Evolutionary conservation across 2,888 invertebrate species (phyloP).

Genomic region (Dasypolia templi): DNA sequence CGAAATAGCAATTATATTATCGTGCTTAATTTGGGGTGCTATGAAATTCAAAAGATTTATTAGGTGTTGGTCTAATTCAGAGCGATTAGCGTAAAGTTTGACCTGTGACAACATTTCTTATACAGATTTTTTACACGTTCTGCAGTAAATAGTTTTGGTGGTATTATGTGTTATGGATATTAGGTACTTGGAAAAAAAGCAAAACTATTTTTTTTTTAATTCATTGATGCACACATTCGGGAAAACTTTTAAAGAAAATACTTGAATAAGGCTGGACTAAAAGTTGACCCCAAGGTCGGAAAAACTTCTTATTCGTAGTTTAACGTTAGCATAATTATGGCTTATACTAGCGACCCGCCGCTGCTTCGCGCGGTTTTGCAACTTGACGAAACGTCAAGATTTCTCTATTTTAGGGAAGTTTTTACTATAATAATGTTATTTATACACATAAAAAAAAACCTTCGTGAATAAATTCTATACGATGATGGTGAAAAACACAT

Average conservation of each 20-base stretch:
- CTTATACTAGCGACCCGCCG: too few species aligned
- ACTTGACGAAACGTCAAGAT: too few species aligned
- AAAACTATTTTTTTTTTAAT: not conserved
- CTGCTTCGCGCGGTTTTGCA: too few species aligned
- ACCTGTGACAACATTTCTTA: not conserved
- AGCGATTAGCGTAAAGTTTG: constrained; percentile 21
- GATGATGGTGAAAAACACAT: too few species aligned
- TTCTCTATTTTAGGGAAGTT: too few species aligned
- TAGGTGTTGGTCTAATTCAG: constrained; percentile 25
- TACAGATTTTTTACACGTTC: not conserved
- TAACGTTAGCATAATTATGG: not conserved
- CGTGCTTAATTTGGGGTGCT: constrained; percentile 34
- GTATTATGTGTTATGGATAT: not conserved
- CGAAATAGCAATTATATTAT: constrained; percentile 45
- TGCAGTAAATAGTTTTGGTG: not conserved
- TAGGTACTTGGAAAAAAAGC: not conserved
- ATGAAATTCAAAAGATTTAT: constrained; percentile 44
- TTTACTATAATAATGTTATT: too few species aligned
- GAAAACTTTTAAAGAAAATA: not conserved
- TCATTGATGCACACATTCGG: not conserved
- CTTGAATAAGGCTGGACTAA: not conserved
- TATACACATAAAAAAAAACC: too few species aligned
- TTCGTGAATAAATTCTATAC: too few species aligned
- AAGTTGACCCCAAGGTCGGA: not conserved
- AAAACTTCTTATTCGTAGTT: not conserved